A percentile compares a stretch with the other conserved stretches of the same genome.
phyloP scores from a whole-genome alignment of 2,888 invertebrate genomes.

The Petrophora chlorosata region DNA sequence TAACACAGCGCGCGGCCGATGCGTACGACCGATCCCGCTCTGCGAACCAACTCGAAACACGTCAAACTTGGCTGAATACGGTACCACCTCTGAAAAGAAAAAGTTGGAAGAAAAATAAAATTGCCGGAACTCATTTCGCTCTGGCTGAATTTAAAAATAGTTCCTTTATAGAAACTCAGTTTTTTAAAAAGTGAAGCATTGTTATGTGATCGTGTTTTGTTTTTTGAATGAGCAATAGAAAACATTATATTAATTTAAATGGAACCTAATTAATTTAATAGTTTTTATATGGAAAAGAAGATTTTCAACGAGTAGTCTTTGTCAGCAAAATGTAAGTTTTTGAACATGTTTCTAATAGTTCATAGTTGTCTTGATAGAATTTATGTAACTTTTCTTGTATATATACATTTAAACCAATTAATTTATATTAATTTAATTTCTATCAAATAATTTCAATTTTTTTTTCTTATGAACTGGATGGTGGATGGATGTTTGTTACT shows the following conservation, averaged over 20 bases:
- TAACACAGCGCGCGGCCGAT: slow-evolving; percentile 40
- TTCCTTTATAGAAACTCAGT: too few species aligned
- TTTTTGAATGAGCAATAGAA: background rate
- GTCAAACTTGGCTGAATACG: slow-evolving; percentile 36
- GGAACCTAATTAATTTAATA: too few species aligned
- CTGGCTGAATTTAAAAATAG: slow-evolving; percentile 1
- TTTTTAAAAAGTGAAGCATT: slow-evolving; percentile 1
- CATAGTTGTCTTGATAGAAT: background rate
- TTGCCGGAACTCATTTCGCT: too few species aligned
- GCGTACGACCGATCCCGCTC: slow-evolving; percentile 45
- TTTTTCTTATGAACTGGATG: too few species aligned
- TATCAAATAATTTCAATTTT: too few species aligned
- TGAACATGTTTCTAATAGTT: too few species aligned
- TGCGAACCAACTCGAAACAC: slow-evolving; percentile 32
- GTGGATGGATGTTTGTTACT: too few species aligned
- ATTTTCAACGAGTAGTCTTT: background rate
- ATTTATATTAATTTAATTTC: too few species aligned
- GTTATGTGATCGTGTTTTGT: slow-evolving; percentile 16
- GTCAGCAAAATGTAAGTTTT: slow-evolving; percentile 8
- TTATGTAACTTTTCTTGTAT: background rate
- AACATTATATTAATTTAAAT: too few species aligned
- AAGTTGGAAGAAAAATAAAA: too few species aligned
- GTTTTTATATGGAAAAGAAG: background rate
- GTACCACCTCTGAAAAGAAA: background rate
- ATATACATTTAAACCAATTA: too few species aligned